Evolutionary conservation across 2,888 invertebrate genomes (phyloP).

Genomic region (Helobdella robusta): DNA sequence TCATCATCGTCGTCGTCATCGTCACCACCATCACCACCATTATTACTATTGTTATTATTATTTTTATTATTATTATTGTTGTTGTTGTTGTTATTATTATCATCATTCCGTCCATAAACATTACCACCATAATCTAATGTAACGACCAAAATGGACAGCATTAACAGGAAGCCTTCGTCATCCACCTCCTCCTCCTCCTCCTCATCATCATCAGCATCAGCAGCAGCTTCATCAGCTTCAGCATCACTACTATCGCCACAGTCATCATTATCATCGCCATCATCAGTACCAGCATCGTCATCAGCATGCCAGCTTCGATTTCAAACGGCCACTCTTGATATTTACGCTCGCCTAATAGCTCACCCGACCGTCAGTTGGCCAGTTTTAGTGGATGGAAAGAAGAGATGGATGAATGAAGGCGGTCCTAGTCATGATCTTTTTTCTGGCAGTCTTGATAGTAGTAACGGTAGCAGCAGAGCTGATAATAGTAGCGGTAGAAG

Average conservation of each 20-base stretch:
- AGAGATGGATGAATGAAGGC: not conserved
- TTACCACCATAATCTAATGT: too few relatives aligned
- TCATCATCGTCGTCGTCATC: too few relatives aligned
- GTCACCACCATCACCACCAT: too few relatives aligned
- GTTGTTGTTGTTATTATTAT: too few relatives aligned
- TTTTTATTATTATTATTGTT: too few relatives aligned
- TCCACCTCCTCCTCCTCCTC: not conserved
- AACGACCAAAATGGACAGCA: not conserved
- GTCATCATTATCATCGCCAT: not conserved
- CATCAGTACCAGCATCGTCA: not conserved
- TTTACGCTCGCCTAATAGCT: slow-evolving; percentile 78
- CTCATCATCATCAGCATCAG: not conserved
- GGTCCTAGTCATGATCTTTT: not conserved
- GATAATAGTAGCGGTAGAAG: not conserved
- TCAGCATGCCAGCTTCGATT: slow-evolving; percentile 25
- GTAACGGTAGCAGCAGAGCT: not conserved
- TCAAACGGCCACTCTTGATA: slow-evolving; percentile 34
- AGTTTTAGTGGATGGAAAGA: not conserved
- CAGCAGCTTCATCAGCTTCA: not conserved
- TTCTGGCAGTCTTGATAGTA: not conserved
- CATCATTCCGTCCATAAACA: too few relatives aligned
- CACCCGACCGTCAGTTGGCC: slow-evolving; percentile 56
- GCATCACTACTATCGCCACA: not conserved
- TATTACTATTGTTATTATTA: too few relatives aligned
- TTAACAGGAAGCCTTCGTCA: not conserved